Conservation (phyloP, 2,888 invertebrate species). For the Drosophila nr. perissopoda region DNA sequence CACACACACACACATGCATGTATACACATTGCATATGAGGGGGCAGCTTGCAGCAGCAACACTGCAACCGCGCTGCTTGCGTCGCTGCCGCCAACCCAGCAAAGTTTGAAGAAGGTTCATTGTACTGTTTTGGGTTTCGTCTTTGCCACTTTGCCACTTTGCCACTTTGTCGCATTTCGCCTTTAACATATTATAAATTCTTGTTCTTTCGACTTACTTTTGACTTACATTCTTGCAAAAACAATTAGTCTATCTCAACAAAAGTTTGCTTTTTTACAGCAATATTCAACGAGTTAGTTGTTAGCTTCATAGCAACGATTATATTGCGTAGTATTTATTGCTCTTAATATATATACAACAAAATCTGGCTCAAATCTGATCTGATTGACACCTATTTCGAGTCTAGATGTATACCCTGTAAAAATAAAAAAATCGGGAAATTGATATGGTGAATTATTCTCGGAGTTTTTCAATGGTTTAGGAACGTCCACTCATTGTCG, state of each 20-base stretch:
- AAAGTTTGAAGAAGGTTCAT: slow-evolving; percentile 68
- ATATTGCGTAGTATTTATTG: slow-evolving; percentile 3
- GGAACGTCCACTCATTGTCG: too few relatives aligned
- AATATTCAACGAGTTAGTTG: not conserved
- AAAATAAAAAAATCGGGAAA: not conserved
- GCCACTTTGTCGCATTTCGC: slow-evolving; percentile 31
- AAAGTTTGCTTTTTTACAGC: not conserved
- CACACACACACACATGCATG: not conserved
- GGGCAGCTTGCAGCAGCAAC: slow-evolving; percentile 43
- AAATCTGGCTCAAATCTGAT: slow-evolving; percentile 32
- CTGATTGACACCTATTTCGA: not conserved
- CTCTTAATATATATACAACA: not conserved
- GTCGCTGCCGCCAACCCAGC: slow-evolving; percentile 37
- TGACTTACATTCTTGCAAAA: not conserved
- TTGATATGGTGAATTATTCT: too few relatives aligned
- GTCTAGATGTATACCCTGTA: not conserved
- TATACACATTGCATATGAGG: slow-evolving; percentile 6
- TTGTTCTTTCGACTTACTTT: slow-evolving; percentile 6
- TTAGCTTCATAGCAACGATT: not conserved
- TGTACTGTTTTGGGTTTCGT: slow-evolving; percentile 70
- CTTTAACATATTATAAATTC: slow-evolving; percentile 36
- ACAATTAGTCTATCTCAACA: not conserved
- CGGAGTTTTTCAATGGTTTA: not conserved
- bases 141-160: slow-evolving; percentile 38
- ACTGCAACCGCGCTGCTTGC: slow-evolving; percentile 35